phyloP scores from a whole-genome alignment of 2,888 invertebrate species.

The Tipula lateralis region DNA sequence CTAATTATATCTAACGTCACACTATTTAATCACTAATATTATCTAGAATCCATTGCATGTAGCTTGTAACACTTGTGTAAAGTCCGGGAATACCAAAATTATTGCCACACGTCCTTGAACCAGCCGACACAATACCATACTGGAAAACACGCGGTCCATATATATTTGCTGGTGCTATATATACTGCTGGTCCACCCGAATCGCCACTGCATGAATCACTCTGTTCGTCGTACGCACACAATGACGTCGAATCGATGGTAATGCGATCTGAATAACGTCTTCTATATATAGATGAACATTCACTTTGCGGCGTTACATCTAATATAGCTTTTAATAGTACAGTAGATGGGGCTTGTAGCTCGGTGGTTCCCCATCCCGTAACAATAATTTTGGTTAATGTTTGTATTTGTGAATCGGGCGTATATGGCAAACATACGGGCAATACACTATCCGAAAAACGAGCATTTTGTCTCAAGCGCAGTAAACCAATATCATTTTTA shows the following conservation, averaged over 20 bases:
- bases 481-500: slow-evolving; percentile 57
- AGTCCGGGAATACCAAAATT: slow-evolving; percentile 27
- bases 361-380: slow-evolving; percentile 58
- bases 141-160: not conserved
- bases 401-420: slow-evolving; percentile 41
- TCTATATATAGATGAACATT: slow-evolving; percentile 6
- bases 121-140: slow-evolving; percentile 29
- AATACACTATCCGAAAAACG: slow-evolving; percentile 48
- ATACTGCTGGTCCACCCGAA: slow-evolving; percentile 27
- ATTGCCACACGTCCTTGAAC: not conserved
- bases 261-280: not conserved
- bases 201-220: slow-evolving; percentile 16
- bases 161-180: not conserved
- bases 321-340: slow-evolving; percentile 25
- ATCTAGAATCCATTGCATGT: slow-evolving; percentile 31
- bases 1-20: not conserved
- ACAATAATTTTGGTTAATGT: slow-evolving; percentile 45
- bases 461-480: slow-evolving; percentile 44
- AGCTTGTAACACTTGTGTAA: slow-evolving; percentile 25
- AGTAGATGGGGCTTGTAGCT: slow-evolving; percentile 38
- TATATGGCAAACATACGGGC: slow-evolving; percentile 53
- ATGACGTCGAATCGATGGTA: not conserved
- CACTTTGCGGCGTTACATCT: not conserved
- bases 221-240: not conserved
- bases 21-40: not conserved